Conservation (phyloP, 2,888 invertebrate species). For the Pseudococcus jackbeardsleyi region DNA sequence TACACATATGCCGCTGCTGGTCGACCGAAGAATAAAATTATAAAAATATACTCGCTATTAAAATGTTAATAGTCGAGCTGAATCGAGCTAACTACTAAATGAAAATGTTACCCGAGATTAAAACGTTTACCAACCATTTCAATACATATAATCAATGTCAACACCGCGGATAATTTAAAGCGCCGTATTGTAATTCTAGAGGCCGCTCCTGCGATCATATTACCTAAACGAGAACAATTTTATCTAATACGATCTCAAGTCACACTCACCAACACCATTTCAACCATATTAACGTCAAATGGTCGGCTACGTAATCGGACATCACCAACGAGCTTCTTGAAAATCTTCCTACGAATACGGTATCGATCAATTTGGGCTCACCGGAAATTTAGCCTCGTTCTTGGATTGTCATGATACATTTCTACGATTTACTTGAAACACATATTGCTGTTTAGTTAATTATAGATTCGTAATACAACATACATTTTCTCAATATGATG, state of each 20-base stretch:
- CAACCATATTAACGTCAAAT: too few relatives aligned
- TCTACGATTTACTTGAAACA: too few relatives aligned
- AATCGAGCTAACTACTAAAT: neutral
- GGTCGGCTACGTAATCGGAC: too few relatives aligned
- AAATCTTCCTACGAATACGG: too few relatives aligned
- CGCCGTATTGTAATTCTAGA: conserved; percentile 28
- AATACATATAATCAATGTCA: conserved; percentile 5
- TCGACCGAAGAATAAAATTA: neutral
- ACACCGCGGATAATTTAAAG: neutral
- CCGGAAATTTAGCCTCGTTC: too few relatives aligned
- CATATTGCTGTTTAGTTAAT: too few relatives aligned
- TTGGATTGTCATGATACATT: too few relatives aligned
- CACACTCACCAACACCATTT: too few relatives aligned
- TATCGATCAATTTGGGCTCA: too few relatives aligned
- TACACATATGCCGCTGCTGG: neutral
- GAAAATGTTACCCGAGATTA: neutral
- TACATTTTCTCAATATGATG: too few relatives aligned
- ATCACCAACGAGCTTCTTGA: too few relatives aligned
- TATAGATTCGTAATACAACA: too few relatives aligned
- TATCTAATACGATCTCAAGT: neutral
- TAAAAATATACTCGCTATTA: neutral
- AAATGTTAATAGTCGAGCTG: neutral
- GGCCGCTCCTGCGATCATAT: conserved; percentile 25
- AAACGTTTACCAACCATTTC: neutral
- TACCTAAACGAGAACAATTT: neutral